Evolutionary conservation across 2,888 invertebrate species (phyloP), one percentile per base, ranked within the genome.

Genomic region (Callosobruchus maculatus): DNA sequence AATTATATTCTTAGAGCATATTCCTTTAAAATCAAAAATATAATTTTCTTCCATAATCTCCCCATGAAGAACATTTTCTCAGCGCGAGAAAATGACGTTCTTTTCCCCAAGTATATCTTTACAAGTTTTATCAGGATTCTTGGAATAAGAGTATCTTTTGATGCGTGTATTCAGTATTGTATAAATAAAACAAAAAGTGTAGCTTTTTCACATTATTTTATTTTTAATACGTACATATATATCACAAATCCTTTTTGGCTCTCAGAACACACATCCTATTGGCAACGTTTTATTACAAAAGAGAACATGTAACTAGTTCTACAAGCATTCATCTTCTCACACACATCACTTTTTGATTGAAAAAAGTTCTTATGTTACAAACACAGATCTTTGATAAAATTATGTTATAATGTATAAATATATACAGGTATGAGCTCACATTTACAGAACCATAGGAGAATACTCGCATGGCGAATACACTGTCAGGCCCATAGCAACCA

Each of bases 201-300:
- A 75, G 74, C 74, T 73, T 78, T 80, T 83, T 84, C 84, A 83
- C 83, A 83, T 78, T 78, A 81, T 81, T 85, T 85, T 86, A 86
- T 91, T 87, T 68, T 68, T 68, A 21, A 86, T 86, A 91, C 49
- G 91, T 91, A 91, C 90, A 90, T 91, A 90, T 91, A 88, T 91
- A 91, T 91, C 91, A 91, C 91, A 91, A 91, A 91, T 91, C 91
- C 90, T 91, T 91, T 91, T 91, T 91, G 91, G 91, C 90, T 91
- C 90, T 90, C 90, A 86, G 85, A 90, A 90, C 91, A 91, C 90
- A 90, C 91, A 91, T 90, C 87, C 90, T 89, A 90, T 89, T 89
- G 81, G 83, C 83, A 85, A 85, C 84, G 85, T 84, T 83, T 83
- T 82, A 83, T 75, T 85, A 84, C 82, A 84, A 85, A 84, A 85